Evolutionary conservation across 2,888 invertebrate genomes (phyloP).

Genomic region (Synanthedon formicaeformis): DNA sequence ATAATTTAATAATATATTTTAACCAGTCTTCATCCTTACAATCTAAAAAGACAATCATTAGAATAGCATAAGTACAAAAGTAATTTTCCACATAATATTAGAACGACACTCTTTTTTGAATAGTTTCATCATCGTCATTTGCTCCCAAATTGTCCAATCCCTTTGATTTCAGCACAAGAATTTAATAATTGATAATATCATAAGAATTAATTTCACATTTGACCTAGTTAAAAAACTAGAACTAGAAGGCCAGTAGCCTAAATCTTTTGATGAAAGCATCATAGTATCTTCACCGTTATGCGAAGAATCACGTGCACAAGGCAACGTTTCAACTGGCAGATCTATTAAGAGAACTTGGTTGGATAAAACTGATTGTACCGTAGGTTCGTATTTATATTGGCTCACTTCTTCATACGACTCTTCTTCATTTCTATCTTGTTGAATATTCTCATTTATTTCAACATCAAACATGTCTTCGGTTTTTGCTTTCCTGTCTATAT

Average conservation of each 20-base stretch:
- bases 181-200: slow-evolving; percentile 19
- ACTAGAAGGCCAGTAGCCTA: slow-evolving; percentile 45
- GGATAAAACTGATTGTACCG: slow-evolving; percentile 24
- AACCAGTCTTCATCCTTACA: slow-evolving; percentile 53
- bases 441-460: slow-evolving; percentile 25
- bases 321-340: slow-evolving; percentile 37
- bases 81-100: slow-evolving; percentile 1
- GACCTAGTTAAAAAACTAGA: slow-evolving; percentile 25
- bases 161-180: slow-evolving; percentile 11
- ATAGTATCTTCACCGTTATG: slow-evolving; percentile 53
- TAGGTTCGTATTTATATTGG: slow-evolving; percentile 36
- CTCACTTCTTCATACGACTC: slow-evolving; percentile 27
- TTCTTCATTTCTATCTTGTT: slow-evolving; percentile 31
- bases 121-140: slow-evolving; percentile 9
- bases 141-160: slow-evolving; percentile 10
- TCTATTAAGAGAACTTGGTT: slow-evolving; percentile 41
- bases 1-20: slow-evolving; percentile 46
- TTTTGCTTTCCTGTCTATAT: slow-evolving; percentile 11
- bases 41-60: slow-evolving; percentile 12
- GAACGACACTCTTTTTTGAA: slow-evolving; percentile 2
- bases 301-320: slow-evolving; percentile 35
- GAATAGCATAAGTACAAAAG: slow-evolving; percentile 3
- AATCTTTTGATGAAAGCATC: slow-evolving; percentile 58
- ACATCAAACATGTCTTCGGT: slow-evolving; percentile 27
- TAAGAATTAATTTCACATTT: slow-evolving; percentile 25